Evolutionary conservation across 1,140 invertebrate genomes (phyloP).

Genomic region (Latrodectus geometricus): DNA sequence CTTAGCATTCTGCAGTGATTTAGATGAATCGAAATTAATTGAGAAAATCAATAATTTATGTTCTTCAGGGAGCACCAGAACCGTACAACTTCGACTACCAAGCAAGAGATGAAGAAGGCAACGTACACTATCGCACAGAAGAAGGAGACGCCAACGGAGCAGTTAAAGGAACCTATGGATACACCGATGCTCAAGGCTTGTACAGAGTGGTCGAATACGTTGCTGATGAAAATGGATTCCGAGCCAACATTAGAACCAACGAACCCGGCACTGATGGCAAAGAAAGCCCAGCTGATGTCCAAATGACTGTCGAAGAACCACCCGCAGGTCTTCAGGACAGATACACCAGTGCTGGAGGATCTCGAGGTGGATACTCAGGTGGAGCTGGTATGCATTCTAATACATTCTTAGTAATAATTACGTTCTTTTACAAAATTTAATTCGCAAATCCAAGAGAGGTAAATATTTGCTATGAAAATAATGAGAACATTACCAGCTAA

Average conservation of each 20-base stretch:
- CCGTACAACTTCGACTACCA: conserved; percentile 57
- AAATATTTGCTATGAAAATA: no score
- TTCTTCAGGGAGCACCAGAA: conserved; percentile 28
- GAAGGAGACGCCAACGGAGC: conserved; percentile 83
- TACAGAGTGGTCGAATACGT: conserved; percentile 78
- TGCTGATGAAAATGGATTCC: conserved; percentile 56
- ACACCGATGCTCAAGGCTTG: conserved; percentile 81
- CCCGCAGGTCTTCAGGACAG: conserved; percentile 49
- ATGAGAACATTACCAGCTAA: no score
- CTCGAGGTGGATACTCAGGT: not conserved
- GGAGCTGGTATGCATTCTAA: conserved; percentile 17
- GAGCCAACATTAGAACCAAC: conserved; percentile 52
- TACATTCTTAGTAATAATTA: no score
- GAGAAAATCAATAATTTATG: no score
- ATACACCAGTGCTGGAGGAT: conserved; percentile 37
- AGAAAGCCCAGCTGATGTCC: conserved; percentile 69
- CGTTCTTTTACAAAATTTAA: no score
- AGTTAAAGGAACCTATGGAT: conserved; percentile 87
- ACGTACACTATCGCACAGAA: conserved; percentile 70
- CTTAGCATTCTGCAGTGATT: not conserved
- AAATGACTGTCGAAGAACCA: conserved; percentile 43
- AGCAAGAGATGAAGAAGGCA: conserved; percentile 43
- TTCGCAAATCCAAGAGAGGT: no score
- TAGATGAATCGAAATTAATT: not conserved
- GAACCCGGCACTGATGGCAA: conserved; percentile 55